Evolutionary conservation across 1,140 invertebrate genomes (phyloP), one percentile per base, ranked within the genome.

Genomic region (Lasioglossum baleicum): DNA sequence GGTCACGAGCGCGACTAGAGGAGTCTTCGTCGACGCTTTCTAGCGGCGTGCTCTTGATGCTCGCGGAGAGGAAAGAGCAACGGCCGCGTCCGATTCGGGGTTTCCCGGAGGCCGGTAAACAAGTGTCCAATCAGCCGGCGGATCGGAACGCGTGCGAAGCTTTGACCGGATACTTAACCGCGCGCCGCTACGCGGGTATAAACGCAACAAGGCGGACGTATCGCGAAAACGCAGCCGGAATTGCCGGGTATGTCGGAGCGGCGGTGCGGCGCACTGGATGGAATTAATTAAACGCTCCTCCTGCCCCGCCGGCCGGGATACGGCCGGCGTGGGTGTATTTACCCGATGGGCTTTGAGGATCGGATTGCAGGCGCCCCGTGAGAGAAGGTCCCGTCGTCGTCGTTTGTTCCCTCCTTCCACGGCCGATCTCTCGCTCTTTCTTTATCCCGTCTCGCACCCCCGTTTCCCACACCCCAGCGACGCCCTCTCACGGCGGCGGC

Each of bases 271-370:
- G 73, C 74, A 79, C 63, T 83, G 77, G 84, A 86, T 75, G 71
- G 81, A 86, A 86, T 86, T 86, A 86, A 86, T 86, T 86, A 86
- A 86, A 86, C 81, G 81, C 53, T 79, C 40, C 60, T 70, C 31
- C 60, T n/a, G n/a, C 42, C 0, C 63, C 69, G 3, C 58, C 22
- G 53, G 22, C 26, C n/a, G n/a, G n/a, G n/a, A n/a, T n/a, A n/a
- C n/a, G n/a, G n/a, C n/a, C n/a, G 44, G 61, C 80, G 71, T 83
- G 66, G 86, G 74, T 81, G 84, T 82, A 84, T 87, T 87, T 83
- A 80, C 77, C 68, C 78, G 71, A 80, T 76, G 82, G 71, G 80
- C 79, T 86, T 85, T 84, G 87, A 87, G 77, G 84, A 87, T 88
- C 82, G 77, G 79, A 84, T 88, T 87, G 81, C 78, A 78, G 71